Conservation (phyloP, 37 sponge, comb jelly and placozoan species). For the Amphimedon queenslandica region DNA sequence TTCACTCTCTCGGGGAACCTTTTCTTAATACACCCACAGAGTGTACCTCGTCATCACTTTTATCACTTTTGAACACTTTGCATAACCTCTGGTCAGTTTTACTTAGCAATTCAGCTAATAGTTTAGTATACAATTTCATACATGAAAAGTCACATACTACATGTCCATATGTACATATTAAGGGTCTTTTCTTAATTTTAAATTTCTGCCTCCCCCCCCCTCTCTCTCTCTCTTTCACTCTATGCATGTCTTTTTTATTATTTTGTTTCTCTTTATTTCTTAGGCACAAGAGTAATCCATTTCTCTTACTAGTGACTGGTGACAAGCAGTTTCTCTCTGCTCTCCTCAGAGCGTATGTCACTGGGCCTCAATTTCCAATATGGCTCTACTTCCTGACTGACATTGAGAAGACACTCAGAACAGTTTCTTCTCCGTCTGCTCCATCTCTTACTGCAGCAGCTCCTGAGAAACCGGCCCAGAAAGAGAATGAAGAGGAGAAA, state of each 20-base stretch:
- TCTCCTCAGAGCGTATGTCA: not conserved
- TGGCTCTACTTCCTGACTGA: not conserved
- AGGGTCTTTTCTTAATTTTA: too few relatives aligned
- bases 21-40: not conserved
- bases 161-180: too few relatives aligned
- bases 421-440: too few relatives aligned
- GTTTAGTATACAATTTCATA: too few relatives aligned
- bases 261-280: not conserved
- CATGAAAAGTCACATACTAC: too few relatives aligned
- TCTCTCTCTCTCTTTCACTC: not conserved
- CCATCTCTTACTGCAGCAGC: too few relatives aligned
- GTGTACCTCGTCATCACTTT: not conserved
- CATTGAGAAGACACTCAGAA: not conserved
- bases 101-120: constrained; percentile 12
- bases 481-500: too few relatives aligned
- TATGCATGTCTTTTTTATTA: not conserved
- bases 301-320: not conserved
- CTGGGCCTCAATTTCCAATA: not conserved
- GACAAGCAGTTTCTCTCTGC: not conserved
- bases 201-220: not conserved
- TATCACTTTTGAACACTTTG: not conserved
- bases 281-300: not conserved
- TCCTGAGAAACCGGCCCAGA: too few relatives aligned
- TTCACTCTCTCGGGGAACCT: not conserved
- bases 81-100: not conserved